Evolutionary conservation across 2,888 invertebrate species (phyloP), one percentile per base, ranked within the genome.

Genomic region (Alloscopus bannaensis): DNA sequence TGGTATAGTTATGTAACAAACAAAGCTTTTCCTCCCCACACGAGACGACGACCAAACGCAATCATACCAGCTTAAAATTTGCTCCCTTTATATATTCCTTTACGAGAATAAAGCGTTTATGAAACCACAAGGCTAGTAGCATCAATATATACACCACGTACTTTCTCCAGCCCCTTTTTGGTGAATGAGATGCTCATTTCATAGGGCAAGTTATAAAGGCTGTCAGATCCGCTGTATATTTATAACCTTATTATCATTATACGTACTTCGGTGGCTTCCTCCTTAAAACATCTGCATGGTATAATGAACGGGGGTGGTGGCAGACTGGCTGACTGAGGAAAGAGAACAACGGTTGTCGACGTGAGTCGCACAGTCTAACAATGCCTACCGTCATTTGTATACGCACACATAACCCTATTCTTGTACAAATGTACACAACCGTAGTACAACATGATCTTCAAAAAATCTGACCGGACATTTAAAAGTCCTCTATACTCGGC

Each of bases 141-240:
- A 45, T 59, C 59, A 45, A 59, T 47, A 42, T 29, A 16, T 20
- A 52, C 31, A n/a, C 20, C 59, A 6, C 59, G 13, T n/a, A 31
- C 24, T 24, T 31, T 24, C 24, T 22, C 36, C 59, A 31, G 59
- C 59, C 36, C 4, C 47, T 6, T 59, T 59, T 13, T 2, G n/a
- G 18, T 1, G n/a, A 18, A 3, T 16, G 3, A 36, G 26, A 42
- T 26, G 57, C n/a, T n/a, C n/a, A n/a, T n/a, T n/a, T n/a, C n/a
- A n/a, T n/a, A 42, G 18, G 29, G 26, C 40, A 59, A 70, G 47
- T 20, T 60, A 29, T 70, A 70, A 70, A 70, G 18, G 28, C 36
- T 70, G 59, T 70, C 70, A 70, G 60, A 59, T 60, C 47, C 24
- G 70, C 59, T 60, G 50, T 36, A 31, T 57, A 70, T 70, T 70